Percentiles rank a stretch among this genome's conserved stretches.
phyloP scores from a whole-genome alignment of 2,113 vertebrate species.

The Sorex fumeus region DNA sequence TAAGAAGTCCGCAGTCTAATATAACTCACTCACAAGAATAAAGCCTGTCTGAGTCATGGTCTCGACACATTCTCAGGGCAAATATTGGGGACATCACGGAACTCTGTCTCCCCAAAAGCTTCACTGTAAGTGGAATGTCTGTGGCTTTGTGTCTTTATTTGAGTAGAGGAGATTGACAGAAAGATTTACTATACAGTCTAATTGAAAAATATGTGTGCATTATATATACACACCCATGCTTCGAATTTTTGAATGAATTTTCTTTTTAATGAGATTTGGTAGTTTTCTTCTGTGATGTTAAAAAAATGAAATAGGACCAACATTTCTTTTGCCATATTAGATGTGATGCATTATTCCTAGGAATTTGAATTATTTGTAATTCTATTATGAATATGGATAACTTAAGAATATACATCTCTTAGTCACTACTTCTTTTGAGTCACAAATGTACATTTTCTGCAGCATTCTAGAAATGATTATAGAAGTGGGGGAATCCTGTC shows the following conservation, averaged over 20 bases:
- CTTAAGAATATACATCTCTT: background rate
- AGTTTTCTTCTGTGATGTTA: background rate
- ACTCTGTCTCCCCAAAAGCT: background rate
- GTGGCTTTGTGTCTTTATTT: conserved; percentile 82
- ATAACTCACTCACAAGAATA: background rate
- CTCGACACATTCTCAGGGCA: background rate
- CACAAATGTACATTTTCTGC: background rate
- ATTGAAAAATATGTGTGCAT: conserved; percentile 61
- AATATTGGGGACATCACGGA: background rate
- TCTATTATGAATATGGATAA: background rate
- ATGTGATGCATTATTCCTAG: background rate
- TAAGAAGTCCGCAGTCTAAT: background rate
- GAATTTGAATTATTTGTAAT: background rate
- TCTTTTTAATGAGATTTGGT: conserved; percentile 60
- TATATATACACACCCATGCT: conserved; percentile 68
- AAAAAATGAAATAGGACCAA: background rate
- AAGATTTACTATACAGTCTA: conserved; percentile 81
- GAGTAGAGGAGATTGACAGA: conserved; percentile 84
- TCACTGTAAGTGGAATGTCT: conserved; percentile 57
- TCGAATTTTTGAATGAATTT: conserved; percentile 79
- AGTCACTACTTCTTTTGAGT: background rate
- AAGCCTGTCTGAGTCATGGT: background rate
- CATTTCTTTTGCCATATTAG: background rate
- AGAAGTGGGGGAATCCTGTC: no score
- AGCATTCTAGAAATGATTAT: no score